Evolutionary conservation across 2,797 vertebrate genomes (phyloP), one percentile per base, ranked within the genome.

Genomic region (Xiphorhynchus erythropygius): DNA sequence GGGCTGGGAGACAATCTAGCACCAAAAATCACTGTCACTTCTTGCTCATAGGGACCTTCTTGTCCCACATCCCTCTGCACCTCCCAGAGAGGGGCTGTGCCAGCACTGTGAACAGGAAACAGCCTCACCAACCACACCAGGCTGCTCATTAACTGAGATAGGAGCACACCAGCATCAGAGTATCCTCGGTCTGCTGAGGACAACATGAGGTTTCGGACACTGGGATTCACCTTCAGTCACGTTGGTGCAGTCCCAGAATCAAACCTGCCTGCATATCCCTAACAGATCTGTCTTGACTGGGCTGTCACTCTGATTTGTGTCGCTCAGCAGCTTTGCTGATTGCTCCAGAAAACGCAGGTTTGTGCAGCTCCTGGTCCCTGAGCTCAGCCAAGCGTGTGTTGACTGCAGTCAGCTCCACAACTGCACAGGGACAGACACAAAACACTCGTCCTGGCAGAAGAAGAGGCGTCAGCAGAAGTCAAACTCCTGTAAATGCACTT

Each of bases 31-130:
- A 59, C 9, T 0, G 1, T 25, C 49, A 64, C 25, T 19, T 68
- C 37, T 28, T 46, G 46, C 28, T 80, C 39, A 32, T 10, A 23
- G 22, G 39, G 35, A 57, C 13, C 33, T 9, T 37, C 13, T 35
- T 50, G 33, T 9, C 16, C 27, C 33, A 23, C 0, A 0, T 46
- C 21, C 44, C 41, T 5, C 35, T 70, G 47, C 16, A n/a, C 46
- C 56, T 18, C n/a, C 16, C 14, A 1, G 27, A 73, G 35, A 68
- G 10, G 16, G 14, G 15, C n/a, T 78, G 59, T 16, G 42, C 42
- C 42, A 60, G 15, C 55, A 53, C 57, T 42, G 18, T 7, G 21
- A 25, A 25, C 52, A 60, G 50, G n/a, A 52, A 63, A 39, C 27
- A 55, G 44, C 44, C 76, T 59, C 83, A 63, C 10, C 15, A 35